Percentiles rank a stretch among this genome's conserved stretches.
Evolutionary conservation across 2,888 invertebrate genomes (phyloP).

Genomic region (Rhingia campestris): DNA sequence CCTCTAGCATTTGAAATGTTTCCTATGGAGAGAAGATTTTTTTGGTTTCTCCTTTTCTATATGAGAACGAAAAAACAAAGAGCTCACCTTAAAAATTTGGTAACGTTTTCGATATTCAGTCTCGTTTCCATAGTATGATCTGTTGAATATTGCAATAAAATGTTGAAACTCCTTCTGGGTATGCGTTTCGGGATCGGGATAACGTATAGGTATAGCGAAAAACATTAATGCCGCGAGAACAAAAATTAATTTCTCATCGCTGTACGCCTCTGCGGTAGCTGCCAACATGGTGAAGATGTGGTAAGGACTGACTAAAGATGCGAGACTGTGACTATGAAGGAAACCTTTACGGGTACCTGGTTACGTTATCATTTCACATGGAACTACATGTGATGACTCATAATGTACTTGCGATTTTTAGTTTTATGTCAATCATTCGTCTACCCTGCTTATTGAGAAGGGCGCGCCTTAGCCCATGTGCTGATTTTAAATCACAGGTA

Average conservation of each 20-base stretch:
- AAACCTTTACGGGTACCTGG: neutral
- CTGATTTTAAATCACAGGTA: no score
- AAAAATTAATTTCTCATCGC: conserved; percentile 35
- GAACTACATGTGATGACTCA: neutral
- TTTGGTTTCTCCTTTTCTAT: neutral
- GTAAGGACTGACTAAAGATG: conserved; percentile 9
- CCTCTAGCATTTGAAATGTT: conserved; percentile 29
- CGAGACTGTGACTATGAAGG: neutral
- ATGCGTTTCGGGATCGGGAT: conserved; percentile 38
- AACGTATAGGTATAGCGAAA: conserved; percentile 57
- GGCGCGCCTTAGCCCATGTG: no score
- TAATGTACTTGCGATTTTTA: neutral
- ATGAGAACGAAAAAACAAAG: neutral
- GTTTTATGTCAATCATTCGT: no score
- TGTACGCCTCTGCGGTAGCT: conserved; percentile 3
- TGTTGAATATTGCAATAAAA: conserved; percentile 48
- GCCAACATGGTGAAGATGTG: conserved; percentile 24
- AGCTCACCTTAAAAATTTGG: conserved; percentile 48
- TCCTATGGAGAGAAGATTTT: conserved; percentile 1
- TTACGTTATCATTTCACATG: conserved; percentile 1
- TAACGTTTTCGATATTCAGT: conserved; percentile 44
- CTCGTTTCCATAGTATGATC: conserved; percentile 40
- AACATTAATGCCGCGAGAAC: conserved; percentile 43
- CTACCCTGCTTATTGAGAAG: no score
- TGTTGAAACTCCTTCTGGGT: conserved; percentile 38